A percentile compares a stretch with the other conserved stretches of the same genome.
These are phyloP conservation scores for Colius striatus DNA, from an alignment of 2,113 vertebrate species.

Conservation along the genomic window DNA sequence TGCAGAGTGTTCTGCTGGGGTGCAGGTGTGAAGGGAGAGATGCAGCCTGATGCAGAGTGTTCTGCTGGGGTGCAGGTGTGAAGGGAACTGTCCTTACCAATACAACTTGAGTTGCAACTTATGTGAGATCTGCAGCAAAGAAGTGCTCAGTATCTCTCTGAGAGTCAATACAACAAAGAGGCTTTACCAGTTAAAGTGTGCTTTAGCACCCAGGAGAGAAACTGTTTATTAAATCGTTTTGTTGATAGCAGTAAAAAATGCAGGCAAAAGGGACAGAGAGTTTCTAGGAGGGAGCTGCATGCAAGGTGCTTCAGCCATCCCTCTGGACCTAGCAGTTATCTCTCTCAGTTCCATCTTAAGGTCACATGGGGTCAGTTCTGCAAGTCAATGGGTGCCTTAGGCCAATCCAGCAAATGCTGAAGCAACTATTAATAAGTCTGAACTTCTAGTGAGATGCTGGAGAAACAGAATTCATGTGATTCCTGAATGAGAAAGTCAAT, in stretches of 20 bases:
- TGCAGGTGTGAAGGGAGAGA: no score
- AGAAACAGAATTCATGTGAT: background rate
- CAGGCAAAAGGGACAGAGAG: background rate
- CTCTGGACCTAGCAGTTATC: background rate
- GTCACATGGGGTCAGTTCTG: background rate
- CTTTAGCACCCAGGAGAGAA: background rate
- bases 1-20: background rate
- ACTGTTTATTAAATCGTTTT: background rate
- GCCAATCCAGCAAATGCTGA: background rate
- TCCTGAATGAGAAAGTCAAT: background rate
- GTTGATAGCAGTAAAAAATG: background rate
- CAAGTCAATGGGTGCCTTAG: background rate
- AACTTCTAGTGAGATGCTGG: background rate
- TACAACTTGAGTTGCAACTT: fast-evolving
- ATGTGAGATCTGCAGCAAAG: background rate
- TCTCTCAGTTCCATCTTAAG: background rate
- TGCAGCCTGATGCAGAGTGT: background rate
- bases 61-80: background rate
- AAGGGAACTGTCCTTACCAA: background rate
- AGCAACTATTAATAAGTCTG: background rate
- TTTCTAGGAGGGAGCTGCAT: background rate
- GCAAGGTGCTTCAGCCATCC: background rate
- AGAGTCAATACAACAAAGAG: background rate
- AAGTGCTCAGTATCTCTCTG: background rate
- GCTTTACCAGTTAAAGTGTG: background rate